Base-by-base conservation (phyloP, 2,113 vertebrate genomes). In the Aptenodytes forsteri region DNA sequence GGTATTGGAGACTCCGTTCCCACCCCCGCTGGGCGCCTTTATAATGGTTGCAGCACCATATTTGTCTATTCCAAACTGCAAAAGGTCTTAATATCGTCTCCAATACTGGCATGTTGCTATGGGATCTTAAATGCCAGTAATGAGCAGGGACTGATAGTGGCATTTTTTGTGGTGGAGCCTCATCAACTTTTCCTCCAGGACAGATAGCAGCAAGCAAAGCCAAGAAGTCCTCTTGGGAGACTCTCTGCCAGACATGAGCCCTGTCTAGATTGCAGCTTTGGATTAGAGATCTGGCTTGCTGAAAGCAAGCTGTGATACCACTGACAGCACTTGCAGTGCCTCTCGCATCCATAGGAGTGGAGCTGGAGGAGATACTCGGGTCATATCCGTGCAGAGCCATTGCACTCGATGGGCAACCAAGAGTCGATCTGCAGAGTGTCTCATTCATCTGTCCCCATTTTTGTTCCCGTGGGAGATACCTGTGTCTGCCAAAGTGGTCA, bases 281-380 rank as follows among this genome's bases (percentile, higher is more conserved):
- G 89, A 59, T 49, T 13, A 8, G 55, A 75, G 67, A 47, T 15
- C 55, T 66, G 62, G 10, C 56, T 65, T 34, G 47, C 21, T 71
- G 62, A 46, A 49, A 79, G 61, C 29, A 56, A 46, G 27, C 27
- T 47, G 1, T 22, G 32, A 38, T 36, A n/a, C 10, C 0, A 4
- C 38, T 29, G 59, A 16, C 19, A 62, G 54, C 1, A 4, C 66
- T 36, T 2, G 2, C 29, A 22, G 42, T 70, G 50, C 34, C 1
- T 20, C 81, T 71, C 2, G 0, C 4, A 1, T 32, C 42, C 2
- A 0, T 13, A 0, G 13, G 71, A 16, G 46, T 9, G 27, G 36
- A 23, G 55, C 5, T 10, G 38, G 65, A 64, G 76, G 67, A 83
- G 19, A 21, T 32, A 10, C 10, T 36, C 1, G 0, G 3, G 6